Conservation (phyloP, 2,113 vertebrate species). For the Psittacula cyanocephala region DNA sequence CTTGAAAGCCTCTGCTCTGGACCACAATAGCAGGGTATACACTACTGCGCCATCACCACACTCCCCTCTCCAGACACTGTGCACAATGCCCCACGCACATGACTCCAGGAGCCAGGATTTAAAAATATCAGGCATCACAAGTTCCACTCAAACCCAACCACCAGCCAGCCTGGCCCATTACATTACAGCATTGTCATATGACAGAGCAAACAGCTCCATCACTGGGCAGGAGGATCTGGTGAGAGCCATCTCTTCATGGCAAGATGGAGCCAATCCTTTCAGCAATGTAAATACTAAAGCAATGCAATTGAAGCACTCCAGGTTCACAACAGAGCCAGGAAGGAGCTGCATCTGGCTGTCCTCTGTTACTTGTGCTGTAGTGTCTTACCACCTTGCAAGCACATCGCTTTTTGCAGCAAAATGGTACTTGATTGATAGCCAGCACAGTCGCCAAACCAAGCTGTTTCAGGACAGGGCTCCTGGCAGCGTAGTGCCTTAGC, state of each 20-base stretch:
- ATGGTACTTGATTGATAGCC: background rate
- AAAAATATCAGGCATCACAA: slow-evolving; percentile 15
- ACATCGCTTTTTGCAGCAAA: background rate
- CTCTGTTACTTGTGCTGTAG: rapidly evolving
- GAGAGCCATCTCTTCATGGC: background rate
- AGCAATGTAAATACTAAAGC: background rate
- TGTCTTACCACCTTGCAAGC: background rate
- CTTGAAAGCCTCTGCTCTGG: background rate
- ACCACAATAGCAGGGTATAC: rapidly evolving
- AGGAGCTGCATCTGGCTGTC: rapidly evolving
- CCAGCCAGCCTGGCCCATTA: background rate
- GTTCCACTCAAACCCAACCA: background rate
- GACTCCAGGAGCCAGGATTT: background rate
- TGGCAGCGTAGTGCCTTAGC: background rate
- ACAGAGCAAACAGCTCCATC: background rate
- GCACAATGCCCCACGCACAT: background rate
- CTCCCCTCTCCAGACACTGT: background rate
- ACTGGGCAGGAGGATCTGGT: background rate
- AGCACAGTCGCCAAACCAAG: background rate
- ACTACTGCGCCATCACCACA: rapidly evolving
- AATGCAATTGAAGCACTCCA: background rate
- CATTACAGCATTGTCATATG: background rate
- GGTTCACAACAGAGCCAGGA: background rate
- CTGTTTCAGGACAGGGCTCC: background rate
- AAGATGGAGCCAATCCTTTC: background rate